Conservation (phyloP, 2,888 invertebrate species). For the Blastobasis adustella region DNA sequence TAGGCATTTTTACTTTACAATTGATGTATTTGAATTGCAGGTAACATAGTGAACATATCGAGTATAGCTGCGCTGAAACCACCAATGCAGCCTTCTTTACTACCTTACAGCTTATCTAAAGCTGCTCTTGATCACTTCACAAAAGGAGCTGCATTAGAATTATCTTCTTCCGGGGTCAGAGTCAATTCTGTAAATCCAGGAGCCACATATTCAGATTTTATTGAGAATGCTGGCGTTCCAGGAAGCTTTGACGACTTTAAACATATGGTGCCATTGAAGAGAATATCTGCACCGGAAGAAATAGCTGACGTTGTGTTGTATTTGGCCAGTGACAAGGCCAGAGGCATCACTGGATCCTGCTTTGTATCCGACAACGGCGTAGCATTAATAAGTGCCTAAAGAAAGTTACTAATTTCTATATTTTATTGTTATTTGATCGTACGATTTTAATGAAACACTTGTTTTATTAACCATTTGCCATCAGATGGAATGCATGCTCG, state of each 20-base stretch:
- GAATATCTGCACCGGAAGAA: no score
- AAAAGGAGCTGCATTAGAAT: conserved; percentile 78
- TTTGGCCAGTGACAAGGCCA: no score
- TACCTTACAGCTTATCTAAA: conserved; percentile 79
- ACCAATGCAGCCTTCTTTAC: background rate
- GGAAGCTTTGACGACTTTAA: background rate
- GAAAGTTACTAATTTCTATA: no score
- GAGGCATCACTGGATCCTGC: no score
- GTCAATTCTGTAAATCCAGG: conserved; percentile 84
- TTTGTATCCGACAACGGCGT: background rate
- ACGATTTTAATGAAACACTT: no score
- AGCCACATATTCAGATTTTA: conserved; percentile 64
- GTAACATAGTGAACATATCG: conserved; percentile 33
- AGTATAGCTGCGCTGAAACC: conserved; percentile 20
- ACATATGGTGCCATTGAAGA: background rate
- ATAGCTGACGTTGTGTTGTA: no score
- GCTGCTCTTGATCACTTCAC: conserved; percentile 84
- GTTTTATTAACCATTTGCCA: no score
- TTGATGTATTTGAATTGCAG: conserved; percentile 13
- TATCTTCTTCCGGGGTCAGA: conserved; percentile 73
- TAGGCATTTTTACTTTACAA: no score
- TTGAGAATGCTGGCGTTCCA: conserved; percentile 57
- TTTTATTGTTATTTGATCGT: no score
- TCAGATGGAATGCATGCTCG: no score
- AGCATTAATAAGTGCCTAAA: no score